Conservation (phyloP, 2,888 invertebrate species). For the Hydrotaea cyrtoneurina region DNA sequence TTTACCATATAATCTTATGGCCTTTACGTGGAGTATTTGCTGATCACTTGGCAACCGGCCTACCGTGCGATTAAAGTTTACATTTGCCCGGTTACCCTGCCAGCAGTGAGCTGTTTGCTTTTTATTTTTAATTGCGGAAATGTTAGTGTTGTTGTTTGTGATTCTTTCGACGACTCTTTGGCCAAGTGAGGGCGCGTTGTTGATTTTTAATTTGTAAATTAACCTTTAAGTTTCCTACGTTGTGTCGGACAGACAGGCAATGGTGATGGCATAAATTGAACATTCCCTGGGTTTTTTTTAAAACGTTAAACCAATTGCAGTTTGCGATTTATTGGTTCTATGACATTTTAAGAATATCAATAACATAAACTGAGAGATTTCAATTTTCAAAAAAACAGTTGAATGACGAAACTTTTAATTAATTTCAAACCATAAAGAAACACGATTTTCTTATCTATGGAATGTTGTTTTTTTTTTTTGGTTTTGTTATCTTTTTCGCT, state of each 20-base stretch:
- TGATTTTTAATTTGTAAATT: constrained; percentile 59
- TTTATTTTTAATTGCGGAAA: constrained; percentile 63
- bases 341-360: constrained; percentile 64
- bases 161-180: constrained; percentile 40
- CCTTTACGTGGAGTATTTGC: not conserved
- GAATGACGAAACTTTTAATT: not conserved
- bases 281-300: too few species aligned
- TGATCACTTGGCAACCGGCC: not conserved
- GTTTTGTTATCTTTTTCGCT: not conserved
- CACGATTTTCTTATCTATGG: not conserved
- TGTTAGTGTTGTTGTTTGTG: constrained; percentile 55
- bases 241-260: too few species aligned
- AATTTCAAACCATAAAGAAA: not conserved
- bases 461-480: not conserved
- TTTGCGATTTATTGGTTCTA: constrained; percentile 21
- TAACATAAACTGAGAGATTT: constrained; percentile 34
- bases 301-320: constrained; percentile 21
- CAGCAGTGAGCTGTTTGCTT: not conserved
- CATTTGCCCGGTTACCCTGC: not conserved
- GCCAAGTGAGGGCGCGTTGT: not conserved
- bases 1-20: constrained; percentile 15
- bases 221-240: constrained; percentile 61
- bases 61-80: not conserved
- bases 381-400: too few species aligned
- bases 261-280: not conserved